Evolutionary conservation across 2,797 vertebrate species (phyloP), one percentile per base, ranked within the genome.

Genomic region (Poeciliopsis paucimaculata): DNA sequence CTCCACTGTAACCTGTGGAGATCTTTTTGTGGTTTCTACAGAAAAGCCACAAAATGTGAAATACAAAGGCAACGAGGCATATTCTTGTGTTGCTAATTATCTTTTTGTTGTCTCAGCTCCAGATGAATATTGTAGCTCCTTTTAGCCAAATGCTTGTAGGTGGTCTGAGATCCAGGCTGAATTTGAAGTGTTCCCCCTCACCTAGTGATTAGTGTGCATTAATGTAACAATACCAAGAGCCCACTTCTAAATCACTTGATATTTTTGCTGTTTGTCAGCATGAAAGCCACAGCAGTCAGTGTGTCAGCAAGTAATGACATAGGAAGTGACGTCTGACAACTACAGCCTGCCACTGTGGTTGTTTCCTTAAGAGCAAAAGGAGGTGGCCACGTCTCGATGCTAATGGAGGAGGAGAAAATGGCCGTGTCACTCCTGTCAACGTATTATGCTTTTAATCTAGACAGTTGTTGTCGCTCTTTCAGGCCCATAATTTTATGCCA

Each of bases 401-500:
- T 95, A 95, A 95, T 91, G 92, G 95, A 93, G 92, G 89, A 91
- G 93, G 90, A 92, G 91, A 95, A 96, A 94, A 94, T 94, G 93
- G 90, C 92, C 81, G 68, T 94, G 95, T 96, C 94, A 94, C 84
- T 94, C 88, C 95, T 96, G 96, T 96, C 96, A 97, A 89, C 91
- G 94, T 96, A 95, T 96, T 95, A 95, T 91, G 94, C 96, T 96
- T 97, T 95, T 96, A 96, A 96, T 91, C 94, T 93, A 95, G 95
- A 95, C 94, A 95, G 95, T 96, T 95, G 94, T 95, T 94, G 90
- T 94, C 87, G 92, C 96, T 91, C 92, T 94, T 89, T 89, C 95
- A 96, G 95, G 94, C 95, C 96, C 95, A 93, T 96, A 97, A 97
- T 97, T 97, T 95, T 26, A 93, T 94, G 95, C 96, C 95, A 97